Conservation (phyloP, 2,888 invertebrate species). For the Caenorhabditis sp. region DNA sequence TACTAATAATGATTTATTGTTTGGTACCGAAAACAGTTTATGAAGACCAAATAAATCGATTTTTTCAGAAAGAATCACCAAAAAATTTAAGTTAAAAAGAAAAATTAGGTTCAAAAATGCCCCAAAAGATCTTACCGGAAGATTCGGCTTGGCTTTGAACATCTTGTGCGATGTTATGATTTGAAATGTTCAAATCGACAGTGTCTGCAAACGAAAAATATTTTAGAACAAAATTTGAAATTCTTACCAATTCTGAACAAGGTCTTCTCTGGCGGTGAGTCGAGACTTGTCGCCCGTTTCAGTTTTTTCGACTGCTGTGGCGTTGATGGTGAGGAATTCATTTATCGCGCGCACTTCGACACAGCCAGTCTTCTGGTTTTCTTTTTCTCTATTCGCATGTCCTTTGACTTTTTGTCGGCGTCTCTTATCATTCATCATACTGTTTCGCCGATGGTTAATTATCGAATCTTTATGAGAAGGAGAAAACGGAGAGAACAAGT, state of each 20-base stretch:
- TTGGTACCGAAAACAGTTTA: no score
- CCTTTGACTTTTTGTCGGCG: not conserved
- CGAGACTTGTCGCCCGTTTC: slow-evolving; percentile 43
- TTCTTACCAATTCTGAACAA: slow-evolving; percentile 55
- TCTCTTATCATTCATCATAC: not conserved
- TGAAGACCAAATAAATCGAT: no score
- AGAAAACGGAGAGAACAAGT: not conserved
- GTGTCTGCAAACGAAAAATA: slow-evolving; percentile 22
- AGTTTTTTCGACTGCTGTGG: slow-evolving; percentile 33
- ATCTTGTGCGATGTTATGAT: slow-evolving; percentile 7
- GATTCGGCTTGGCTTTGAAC: slow-evolving; percentile 30
- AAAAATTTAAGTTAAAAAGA: no score
- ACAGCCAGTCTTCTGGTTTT: not conserved
- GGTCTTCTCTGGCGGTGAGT: slow-evolving; percentile 57
- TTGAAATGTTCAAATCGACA: slow-evolving; percentile 31
- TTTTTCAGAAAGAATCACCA: no score
- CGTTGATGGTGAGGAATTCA: slow-evolving; percentile 6
- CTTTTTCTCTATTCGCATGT: not conserved
- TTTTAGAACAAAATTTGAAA: not conserved
- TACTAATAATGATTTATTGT: no score
- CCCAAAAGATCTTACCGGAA: slow-evolving; percentile 1
- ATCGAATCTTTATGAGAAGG: not conserved
- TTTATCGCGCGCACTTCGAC: not conserved
- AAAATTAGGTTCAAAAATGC: not conserved
- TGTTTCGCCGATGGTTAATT: not conserved